phyloP scores from a whole-genome alignment of 2,797 vertebrate species.

The Podarcis siculus region DNA sequence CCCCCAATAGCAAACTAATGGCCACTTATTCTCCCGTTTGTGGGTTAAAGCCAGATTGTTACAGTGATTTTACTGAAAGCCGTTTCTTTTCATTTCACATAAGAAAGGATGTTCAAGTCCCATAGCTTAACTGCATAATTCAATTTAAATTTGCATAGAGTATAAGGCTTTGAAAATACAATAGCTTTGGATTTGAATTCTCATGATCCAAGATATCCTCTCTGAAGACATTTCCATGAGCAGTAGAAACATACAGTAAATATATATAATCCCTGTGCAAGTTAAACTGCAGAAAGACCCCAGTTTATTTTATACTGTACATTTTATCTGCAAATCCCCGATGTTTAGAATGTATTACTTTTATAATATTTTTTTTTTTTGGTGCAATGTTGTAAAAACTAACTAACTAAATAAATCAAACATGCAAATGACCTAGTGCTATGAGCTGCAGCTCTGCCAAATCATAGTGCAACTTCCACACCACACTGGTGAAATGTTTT shows the following conservation, averaged over 20 bases:
- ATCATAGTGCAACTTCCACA: no score
- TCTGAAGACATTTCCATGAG: slow-evolving; percentile 6
- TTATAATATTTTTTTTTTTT: not conserved
- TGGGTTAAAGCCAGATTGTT: not conserved
- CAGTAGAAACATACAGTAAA: not conserved
- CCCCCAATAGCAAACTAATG: not conserved
- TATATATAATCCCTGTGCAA: not conserved
- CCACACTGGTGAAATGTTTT: no score
- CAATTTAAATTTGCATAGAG: not conserved
- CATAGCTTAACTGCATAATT: not conserved
- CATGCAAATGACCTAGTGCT: not conserved
- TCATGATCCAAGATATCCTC: slow-evolving; percentile 6
- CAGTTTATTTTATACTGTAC: not conserved
- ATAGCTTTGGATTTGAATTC: slow-evolving; percentile 9
- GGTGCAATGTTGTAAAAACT: not conserved
- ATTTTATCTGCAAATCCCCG: not conserved
- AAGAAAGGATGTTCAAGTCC: slow-evolving; percentile 1
- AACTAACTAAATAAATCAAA: not conserved
- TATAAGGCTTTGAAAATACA: slow-evolving; percentile 11
- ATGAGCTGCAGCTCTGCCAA: not conserved
- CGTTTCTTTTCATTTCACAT: slow-evolving; percentile 12
- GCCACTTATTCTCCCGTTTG: not conserved
- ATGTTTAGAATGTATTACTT: not conserved
- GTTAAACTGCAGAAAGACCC: not conserved
- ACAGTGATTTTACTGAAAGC: not conserved